Evolutionary conservation across 1,140 invertebrate species (phyloP).

Genomic region (Anagrus nilaparvatae): DNA sequence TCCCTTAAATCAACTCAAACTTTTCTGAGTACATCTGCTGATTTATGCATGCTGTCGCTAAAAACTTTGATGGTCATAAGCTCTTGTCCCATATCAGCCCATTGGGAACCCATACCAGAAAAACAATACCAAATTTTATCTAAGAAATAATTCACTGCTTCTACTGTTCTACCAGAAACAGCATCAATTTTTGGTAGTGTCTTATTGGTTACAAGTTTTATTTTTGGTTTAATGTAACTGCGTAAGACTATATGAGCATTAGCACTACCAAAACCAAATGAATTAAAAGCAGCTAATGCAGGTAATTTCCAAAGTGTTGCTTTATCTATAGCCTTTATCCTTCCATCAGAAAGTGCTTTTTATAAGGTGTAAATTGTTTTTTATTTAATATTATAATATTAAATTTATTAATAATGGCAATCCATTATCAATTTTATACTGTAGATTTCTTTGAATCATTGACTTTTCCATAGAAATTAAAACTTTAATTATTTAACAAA

Average conservation of each 20-base stretch:
- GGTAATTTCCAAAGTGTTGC: neutral
- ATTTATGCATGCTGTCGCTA: neutral
- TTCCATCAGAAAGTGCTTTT: slow-evolving; percentile 2
- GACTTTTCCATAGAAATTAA: slow-evolving; percentile 30
- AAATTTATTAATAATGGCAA: too few species aligned
- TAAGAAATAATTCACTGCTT: slow-evolving; percentile 40
- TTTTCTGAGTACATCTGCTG: neutral
- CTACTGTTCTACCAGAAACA: slow-evolving; percentile 48
- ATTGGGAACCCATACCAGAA: slow-evolving; percentile 63
- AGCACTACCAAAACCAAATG: slow-evolving; percentile 9
- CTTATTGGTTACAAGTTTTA: slow-evolving; percentile 7
- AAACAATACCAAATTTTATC: slow-evolving; percentile 51
- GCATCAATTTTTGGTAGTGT: slow-evolving; percentile 38
- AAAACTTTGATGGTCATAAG: neutral
- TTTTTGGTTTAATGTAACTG: slow-evolving; percentile 7
- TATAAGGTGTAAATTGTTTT: neutral
- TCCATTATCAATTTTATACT: too few species aligned
- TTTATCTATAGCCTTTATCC: neutral
- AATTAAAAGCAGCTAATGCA: neutral
- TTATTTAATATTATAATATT: slow-evolving; percentile 4
- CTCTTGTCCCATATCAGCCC: slow-evolving; percentile 51
- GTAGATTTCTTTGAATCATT: slow-evolving; percentile 2
- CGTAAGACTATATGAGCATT: slow-evolving; percentile 8
- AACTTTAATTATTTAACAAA: slow-evolving; percentile 76
- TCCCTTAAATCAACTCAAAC: slow-evolving; percentile 30